phyloP scores from a whole-genome alignment of 2,888 invertebrate genomes.

The Sesamia inferens region DNA sequence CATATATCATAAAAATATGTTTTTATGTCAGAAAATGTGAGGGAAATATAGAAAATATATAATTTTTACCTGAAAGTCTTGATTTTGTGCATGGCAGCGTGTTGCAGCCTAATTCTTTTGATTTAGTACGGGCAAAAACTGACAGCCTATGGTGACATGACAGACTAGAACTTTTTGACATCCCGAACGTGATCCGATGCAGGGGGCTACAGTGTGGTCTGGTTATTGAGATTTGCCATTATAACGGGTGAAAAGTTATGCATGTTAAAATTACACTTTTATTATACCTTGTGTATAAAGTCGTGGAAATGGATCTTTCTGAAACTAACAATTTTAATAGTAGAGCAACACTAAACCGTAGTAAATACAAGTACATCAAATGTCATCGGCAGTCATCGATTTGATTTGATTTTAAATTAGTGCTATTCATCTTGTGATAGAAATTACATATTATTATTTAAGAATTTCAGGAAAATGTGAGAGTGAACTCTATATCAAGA shows the following conservation, averaged over 20 bases:
- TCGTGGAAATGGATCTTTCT: too few relatives aligned
- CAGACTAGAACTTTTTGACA: constrained; percentile 73
- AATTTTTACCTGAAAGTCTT: constrained; percentile 83
- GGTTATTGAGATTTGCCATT: constrained; percentile 30
- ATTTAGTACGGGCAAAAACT: constrained; percentile 86
- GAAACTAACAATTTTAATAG: too few relatives aligned
- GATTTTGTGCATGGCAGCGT: constrained; percentile 89
- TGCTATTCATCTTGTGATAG: too few relatives aligned
- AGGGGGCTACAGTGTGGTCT: constrained; percentile 32
- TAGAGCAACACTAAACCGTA: too few relatives aligned
- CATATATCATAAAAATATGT: constrained; percentile 61
- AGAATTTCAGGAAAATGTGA: too few relatives aligned
- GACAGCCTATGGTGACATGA: constrained; percentile 87
- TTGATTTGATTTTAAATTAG: too few relatives aligned
- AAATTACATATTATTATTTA: too few relatives aligned
- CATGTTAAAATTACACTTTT: background rate
- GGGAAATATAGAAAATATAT: constrained; percentile 25
- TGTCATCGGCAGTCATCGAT: too few relatives aligned
- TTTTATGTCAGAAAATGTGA: constrained; percentile 11
- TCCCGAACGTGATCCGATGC: constrained; percentile 60
- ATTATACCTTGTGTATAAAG: too few relatives aligned
- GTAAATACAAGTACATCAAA: too few relatives aligned
- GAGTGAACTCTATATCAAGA: too few relatives aligned
- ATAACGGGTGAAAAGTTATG: background rate
- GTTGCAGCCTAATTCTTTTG: constrained; percentile 81